Conservation (phyloP, 2,888 invertebrate species). For the Lordiphosa andalusiaca region DNA sequence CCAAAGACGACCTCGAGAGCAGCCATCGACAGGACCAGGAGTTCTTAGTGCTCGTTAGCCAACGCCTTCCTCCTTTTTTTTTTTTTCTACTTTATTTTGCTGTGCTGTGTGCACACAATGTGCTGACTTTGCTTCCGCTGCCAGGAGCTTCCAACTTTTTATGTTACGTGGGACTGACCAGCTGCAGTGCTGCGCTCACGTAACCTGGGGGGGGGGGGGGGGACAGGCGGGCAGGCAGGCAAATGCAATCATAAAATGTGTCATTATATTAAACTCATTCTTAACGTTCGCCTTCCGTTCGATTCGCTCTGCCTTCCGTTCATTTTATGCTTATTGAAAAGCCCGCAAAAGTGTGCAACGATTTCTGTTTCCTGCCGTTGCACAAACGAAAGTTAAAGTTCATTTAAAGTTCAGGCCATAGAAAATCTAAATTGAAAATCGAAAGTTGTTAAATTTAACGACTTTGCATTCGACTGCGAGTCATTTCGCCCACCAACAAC, state of each 20-base stretch:
- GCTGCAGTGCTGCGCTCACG: slow-evolving; percentile 44
- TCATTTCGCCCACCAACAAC: too few species aligned
- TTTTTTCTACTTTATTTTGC: slow-evolving; percentile 3
- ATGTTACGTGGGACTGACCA: slow-evolving; percentile 55
- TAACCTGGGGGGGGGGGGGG: not conserved
- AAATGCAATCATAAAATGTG: slow-evolving; percentile 74
- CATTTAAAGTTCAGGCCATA: slow-evolving; percentile 47
- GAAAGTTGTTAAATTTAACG: slow-evolving; percentile 77
- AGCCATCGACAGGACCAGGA: slow-evolving; percentile 5
- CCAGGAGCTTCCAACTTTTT: slow-evolving; percentile 21
- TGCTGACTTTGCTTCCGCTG: slow-evolving; percentile 56
- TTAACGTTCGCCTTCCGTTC: slow-evolving; percentile 13
- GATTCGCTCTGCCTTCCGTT: slow-evolving; percentile 8
- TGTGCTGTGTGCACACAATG: slow-evolving; percentile 38
- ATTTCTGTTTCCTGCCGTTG: slow-evolving; percentile 13
- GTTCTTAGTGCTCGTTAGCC: slow-evolving; percentile 32
- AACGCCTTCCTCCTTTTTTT: slow-evolving; percentile 27
- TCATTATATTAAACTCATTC: slow-evolving; percentile 61
- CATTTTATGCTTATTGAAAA: slow-evolving; percentile 41
- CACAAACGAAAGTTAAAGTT: slow-evolving; percentile 12
- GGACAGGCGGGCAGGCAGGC: slow-evolving; percentile 10
- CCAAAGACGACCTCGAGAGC: slow-evolving; percentile 20
- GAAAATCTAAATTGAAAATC: slow-evolving; percentile 71
- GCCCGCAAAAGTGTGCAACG: slow-evolving; percentile 49
- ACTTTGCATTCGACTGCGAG: not conserved